Conservation (phyloP, 2,113 vertebrate species). For the Theropithecus gelada region DNA sequence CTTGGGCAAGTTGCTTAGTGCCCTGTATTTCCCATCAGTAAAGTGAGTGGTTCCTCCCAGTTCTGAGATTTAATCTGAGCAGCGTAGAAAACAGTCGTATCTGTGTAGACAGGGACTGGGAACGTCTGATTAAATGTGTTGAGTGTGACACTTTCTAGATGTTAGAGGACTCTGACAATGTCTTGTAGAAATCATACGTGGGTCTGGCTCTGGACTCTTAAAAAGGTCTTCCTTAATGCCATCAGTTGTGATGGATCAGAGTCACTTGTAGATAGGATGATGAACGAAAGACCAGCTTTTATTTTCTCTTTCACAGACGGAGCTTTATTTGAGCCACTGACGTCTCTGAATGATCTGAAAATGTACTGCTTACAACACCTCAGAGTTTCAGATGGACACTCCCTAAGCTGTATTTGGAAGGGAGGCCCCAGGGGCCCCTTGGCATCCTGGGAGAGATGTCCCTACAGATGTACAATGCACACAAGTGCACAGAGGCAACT, state of each 20-base stretch:
- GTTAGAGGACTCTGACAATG: not conserved
- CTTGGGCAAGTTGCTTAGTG: not conserved
- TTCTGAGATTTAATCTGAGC: not conserved
- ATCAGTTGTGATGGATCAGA: rapidly evolving
- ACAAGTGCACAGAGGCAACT: not conserved
- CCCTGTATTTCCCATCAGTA: not conserved
- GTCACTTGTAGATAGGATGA: not conserved
- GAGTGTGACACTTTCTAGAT: not conserved
- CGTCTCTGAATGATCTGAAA: not conserved
- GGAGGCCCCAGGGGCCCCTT: rapidly evolving
- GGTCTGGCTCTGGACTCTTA: not conserved
- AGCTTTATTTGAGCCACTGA: not conserved
- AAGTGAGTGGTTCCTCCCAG: not conserved
- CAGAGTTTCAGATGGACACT: not conserved
- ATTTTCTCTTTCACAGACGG: not conserved
- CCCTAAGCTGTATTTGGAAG: rapidly evolving
- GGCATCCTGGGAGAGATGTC: too few species aligned
- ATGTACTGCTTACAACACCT: conserved; percentile 28
- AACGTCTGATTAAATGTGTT: not conserved
- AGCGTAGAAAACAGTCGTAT: not conserved
- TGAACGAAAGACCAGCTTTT: not conserved
- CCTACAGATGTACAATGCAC: not conserved
- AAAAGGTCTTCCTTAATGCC: rapidly evolving
- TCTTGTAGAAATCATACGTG: not conserved
- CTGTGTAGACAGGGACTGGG: conserved; percentile 49